Percentiles rank a stretch among this genome's conserved stretches.
These are phyloP conservation scores for Platyura marginata DNA, from an alignment of 1,140 invertebrate species.

Conservation along the genomic window DNA sequence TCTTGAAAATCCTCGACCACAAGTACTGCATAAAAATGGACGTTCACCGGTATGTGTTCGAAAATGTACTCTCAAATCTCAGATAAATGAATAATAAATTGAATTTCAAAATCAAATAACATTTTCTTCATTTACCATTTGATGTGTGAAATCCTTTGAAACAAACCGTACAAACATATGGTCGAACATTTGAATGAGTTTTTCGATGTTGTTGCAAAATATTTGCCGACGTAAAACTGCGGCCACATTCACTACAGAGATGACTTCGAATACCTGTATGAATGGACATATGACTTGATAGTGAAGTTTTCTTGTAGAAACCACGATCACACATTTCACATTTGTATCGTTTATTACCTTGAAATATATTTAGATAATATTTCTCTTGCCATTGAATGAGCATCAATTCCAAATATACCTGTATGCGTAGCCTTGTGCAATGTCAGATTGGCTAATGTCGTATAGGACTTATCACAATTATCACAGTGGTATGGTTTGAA, in stretches of 20 bases:
- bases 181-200: constrained; percentile 59
- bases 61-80: constrained; percentile 19
- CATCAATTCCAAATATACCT: no score
- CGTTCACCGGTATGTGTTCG: constrained; percentile 31
- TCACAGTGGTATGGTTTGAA: not conserved
- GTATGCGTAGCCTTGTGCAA: not conserved
- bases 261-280: constrained; percentile 27
- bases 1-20: constrained; percentile 24
- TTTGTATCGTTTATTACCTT: constrained; percentile 38
- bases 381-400: not conserved
- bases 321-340: constrained; percentile 71
- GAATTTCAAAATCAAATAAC: not conserved
- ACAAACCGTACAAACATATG: constrained; percentile 67
- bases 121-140: not conserved
- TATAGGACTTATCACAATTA: not conserved
- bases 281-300: constrained; percentile 43
- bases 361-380: not conserved
- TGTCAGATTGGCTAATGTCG: not conserved
- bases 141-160: constrained; percentile 40
- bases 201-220: constrained; percentile 22
- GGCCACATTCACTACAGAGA: constrained; percentile 27
- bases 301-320: constrained; percentile 43
- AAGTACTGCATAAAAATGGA: constrained; percentile 28
- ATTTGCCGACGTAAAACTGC: constrained; percentile 20
- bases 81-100: not conserved